A percentile compares a stretch with the other conserved stretches of the same genome.
These are phyloP conservation scores for Drosophila watanabei DNA, from an alignment of 1,140 invertebrate species.

Conservation along the genomic window DNA sequence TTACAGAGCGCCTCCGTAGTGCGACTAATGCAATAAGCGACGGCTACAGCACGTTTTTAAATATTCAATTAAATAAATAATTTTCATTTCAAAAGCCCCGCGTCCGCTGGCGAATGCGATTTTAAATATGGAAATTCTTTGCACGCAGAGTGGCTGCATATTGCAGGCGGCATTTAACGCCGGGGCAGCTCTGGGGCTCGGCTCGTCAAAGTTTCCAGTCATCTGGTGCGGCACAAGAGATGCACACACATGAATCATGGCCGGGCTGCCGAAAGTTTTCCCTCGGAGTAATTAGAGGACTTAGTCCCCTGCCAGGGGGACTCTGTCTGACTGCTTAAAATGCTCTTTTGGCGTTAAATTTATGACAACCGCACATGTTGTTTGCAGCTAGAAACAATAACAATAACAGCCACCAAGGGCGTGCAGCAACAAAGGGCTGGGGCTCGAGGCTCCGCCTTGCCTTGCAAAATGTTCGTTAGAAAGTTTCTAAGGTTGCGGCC, in stretches of 20 bases:
- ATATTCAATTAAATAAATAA: slow-evolving; percentile 79
- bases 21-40: slow-evolving; percentile 56
- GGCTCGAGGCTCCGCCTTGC: slow-evolving; percentile 6
- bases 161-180: slow-evolving; percentile 32
- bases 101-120: slow-evolving; percentile 36
- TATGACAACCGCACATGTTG: slow-evolving; percentile 80
- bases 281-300: slow-evolving; percentile 75
- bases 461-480: slow-evolving; percentile 50
- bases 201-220: slow-evolving; percentile 41
- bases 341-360: slow-evolving; percentile 78
- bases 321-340: slow-evolving; percentile 67
- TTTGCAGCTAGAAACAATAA: slow-evolving; percentile 62
- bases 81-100: slow-evolving; percentile 43
- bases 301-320: slow-evolving; percentile 47
- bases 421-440: slow-evolving; percentile 23
- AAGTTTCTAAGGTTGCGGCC: slow-evolving; percentile 60
- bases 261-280: slow-evolving; percentile 45
- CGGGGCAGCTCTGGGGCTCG: slow-evolving; percentile 13
- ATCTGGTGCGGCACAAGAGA: slow-evolving; percentile 6
- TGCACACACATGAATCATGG: slow-evolving; percentile 27
- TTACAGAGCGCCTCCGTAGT: slow-evolving; percentile 10
- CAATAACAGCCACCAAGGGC: slow-evolving; percentile 35
- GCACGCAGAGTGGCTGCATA: slow-evolving; percentile 39
- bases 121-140: slow-evolving; percentile 56
- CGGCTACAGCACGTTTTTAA: slow-evolving; percentile 60